Evolutionary conservation across 2,888 invertebrate genomes (phyloP).

Genomic region (Dicyrtomina minuta): DNA sequence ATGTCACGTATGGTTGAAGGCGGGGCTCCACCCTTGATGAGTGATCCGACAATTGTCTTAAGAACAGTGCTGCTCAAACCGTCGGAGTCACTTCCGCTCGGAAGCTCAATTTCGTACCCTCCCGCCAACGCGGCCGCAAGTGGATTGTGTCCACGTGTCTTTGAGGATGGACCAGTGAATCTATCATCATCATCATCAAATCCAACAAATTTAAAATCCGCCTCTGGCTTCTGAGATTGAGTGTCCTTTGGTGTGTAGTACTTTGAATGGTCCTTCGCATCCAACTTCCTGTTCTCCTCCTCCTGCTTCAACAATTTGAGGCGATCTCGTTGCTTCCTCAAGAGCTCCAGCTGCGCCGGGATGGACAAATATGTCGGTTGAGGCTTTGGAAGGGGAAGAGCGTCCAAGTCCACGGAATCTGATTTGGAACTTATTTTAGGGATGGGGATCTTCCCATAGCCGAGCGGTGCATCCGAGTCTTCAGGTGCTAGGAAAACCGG

Average conservation of each 20-base stretch:
- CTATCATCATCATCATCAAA: too few relatives aligned
- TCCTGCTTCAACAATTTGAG: conserved; percentile 7
- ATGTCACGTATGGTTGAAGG: background rate
- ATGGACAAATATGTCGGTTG: conserved; percentile 17
- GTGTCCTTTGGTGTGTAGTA: background rate
- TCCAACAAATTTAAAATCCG: too few relatives aligned
- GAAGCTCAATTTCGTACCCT: conserved; percentile 17
- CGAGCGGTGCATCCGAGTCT: conserved; percentile 45
- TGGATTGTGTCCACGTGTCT: background rate
- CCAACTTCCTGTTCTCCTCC: background rate
- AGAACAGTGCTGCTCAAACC: conserved; percentile 4
- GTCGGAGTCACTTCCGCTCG: background rate
- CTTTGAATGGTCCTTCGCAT: background rate
- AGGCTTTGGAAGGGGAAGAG: background rate
- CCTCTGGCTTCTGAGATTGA: too few relatives aligned
- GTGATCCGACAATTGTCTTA: conserved; percentile 18
- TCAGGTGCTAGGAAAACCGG: conserved; percentile 51
- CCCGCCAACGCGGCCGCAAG: too few relatives aligned
- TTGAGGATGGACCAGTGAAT: background rate
- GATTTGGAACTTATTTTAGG: conserved; percentile 40
- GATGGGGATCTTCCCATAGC: conserved; percentile 52
- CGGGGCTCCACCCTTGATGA: background rate
- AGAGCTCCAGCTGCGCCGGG: conserved; percentile 24
- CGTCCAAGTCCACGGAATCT: too few relatives aligned
- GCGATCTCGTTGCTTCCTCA: conserved; percentile 16